Evolutionary conservation across 2,113 vertebrate species (phyloP).

Genomic region (Turnix velox): DNA sequence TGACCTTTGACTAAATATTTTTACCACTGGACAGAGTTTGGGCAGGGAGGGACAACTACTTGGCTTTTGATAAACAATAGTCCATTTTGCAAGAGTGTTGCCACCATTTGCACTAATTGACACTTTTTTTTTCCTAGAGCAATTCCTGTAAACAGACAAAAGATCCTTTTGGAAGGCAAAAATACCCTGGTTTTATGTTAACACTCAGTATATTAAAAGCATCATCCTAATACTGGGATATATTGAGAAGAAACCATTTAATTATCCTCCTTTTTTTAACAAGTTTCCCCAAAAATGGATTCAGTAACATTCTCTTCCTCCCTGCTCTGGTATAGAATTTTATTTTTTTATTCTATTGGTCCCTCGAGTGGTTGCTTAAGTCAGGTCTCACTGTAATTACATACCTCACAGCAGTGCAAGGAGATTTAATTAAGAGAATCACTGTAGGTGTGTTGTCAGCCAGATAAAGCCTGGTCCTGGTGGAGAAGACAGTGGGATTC

Average conservation of each 20-base stretch:
- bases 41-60: background rate
- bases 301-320: background rate
- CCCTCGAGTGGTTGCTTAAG: constrained; percentile 33
- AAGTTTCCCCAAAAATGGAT: background rate
- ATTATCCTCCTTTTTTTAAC: background rate
- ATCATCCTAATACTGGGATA: background rate
- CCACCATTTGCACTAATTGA: background rate
- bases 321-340: background rate
- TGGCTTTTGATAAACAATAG: background rate
- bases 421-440: constrained; percentile 62
- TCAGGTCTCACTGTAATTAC: constrained; percentile 59
- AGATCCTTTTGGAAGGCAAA: background rate
- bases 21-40: background rate
- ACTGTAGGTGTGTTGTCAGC: constrained; percentile 30
- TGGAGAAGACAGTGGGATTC: background rate
- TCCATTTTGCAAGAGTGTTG: background rate
- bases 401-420: constrained; percentile 12
- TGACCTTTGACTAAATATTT: background rate
- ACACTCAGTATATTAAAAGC: background rate
- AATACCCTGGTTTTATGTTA: background rate
- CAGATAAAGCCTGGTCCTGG: background rate
- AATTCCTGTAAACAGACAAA: background rate
- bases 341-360: background rate
- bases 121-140: background rate
- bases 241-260: background rate